Evolutionary conservation across 1,140 invertebrate species (phyloP).

Genomic region (Macrobrachium nipponense): DNA sequence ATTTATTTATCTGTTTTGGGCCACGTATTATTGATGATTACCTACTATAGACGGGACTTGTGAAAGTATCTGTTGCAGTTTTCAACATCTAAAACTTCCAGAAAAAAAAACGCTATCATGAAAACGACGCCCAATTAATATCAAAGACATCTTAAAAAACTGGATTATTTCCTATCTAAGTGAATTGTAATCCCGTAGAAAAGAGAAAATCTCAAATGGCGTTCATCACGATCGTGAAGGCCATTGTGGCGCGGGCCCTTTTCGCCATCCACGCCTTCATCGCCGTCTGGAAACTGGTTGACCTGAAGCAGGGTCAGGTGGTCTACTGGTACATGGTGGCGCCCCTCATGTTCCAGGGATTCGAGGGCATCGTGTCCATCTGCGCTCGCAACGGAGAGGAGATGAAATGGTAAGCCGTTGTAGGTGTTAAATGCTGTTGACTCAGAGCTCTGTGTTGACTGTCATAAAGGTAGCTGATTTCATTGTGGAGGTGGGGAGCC

Average conservation of each 20-base stretch:
- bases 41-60: too few relatives aligned
- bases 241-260: slow-evolving; percentile 62
- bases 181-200: too few relatives aligned
- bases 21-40: too few relatives aligned
- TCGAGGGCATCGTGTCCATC: slow-evolving; percentile 65
- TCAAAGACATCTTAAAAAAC: too few relatives aligned
- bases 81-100: too few relatives aligned
- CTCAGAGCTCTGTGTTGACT: too few relatives aligned
- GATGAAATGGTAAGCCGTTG: slow-evolving; percentile 64
- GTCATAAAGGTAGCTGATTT: neutral
- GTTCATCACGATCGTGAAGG: slow-evolving; percentile 65
- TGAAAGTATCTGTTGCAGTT: too few relatives aligned
- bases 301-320: slow-evolving; percentile 53
- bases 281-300: slow-evolving; percentile 65
- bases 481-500: neutral
- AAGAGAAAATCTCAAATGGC: slow-evolving; percentile 31
- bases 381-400: slow-evolving; percentile 65
- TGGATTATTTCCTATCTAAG: too few relatives aligned
- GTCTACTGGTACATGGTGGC: slow-evolving; percentile 64
- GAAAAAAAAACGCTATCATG: too few relatives aligned
- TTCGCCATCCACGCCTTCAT: slow-evolving; percentile 66
- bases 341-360: slow-evolving; percentile 60
- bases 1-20: too few relatives aligned
- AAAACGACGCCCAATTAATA: too few relatives aligned
- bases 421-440: too few relatives aligned